Percentiles rank a stretch among this genome's conserved stretches.
phyloP scores from a whole-genome alignment of 2,113 vertebrate genomes.

The Formicarius rufipectus region DNA sequence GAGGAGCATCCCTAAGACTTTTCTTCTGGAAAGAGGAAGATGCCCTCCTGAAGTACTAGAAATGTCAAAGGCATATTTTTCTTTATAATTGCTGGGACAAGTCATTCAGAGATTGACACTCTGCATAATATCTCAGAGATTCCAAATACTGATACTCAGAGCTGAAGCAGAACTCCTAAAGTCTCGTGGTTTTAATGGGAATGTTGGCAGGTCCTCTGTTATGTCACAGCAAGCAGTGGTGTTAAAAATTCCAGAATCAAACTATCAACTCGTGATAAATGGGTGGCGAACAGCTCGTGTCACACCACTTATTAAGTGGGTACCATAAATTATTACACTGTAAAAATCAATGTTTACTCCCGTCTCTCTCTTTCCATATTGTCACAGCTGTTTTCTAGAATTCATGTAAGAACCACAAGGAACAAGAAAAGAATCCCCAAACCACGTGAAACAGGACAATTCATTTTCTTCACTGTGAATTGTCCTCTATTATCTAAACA shows the following conservation, averaged over 20 bases:
- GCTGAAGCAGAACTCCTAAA: background rate
- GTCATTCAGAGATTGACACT: background rate
- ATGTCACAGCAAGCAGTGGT: background rate
- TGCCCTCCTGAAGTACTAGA: background rate
- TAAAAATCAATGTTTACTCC: conserved; percentile 19
- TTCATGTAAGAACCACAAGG: background rate
- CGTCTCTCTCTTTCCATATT: background rate
- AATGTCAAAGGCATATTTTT: background rate
- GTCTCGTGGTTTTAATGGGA: background rate
- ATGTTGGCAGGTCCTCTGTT: conserved; percentile 45
- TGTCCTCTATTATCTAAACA: background rate
- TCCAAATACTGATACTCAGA: background rate
- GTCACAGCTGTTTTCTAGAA: background rate
- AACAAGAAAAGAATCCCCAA: background rate
- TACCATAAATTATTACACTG: conserved; percentile 16
- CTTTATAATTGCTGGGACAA: background rate
- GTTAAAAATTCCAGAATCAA: conserved; percentile 41
- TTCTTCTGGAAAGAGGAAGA: background rate
- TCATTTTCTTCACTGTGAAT: background rate
- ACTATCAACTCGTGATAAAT: conserved; percentile 9
- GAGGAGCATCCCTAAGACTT: background rate
- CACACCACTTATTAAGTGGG: conserved; percentile 5
- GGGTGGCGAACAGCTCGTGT: background rate
- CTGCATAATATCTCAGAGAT: background rate
- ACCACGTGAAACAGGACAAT: background rate